phyloP scores from a whole-genome alignment of 53 echinoderm and acorn worm species.

The Henricia sp. region DNA sequence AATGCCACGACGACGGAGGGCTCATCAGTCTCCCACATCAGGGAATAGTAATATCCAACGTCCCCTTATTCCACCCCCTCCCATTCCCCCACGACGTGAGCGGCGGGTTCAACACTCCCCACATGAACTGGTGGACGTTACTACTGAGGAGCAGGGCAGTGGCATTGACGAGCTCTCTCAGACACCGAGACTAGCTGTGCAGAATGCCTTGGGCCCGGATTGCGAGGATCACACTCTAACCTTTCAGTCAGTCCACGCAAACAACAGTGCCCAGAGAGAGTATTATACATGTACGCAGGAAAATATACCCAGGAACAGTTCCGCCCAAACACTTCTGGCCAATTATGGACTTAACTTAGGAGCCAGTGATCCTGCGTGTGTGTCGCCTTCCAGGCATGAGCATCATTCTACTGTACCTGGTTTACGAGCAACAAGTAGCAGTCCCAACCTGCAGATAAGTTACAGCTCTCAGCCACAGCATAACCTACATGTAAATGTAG shows the following conservation, averaged over 20 bases:
- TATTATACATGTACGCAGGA: constrained; percentile 4
- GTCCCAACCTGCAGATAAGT: constrained; percentile 11
- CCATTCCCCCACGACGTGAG: constrained; percentile 41
- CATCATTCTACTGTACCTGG: constrained; percentile 16
- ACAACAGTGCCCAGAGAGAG: constrained; percentile 28
- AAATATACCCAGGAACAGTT: constrained; percentile 32
- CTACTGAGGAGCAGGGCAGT: background rate
- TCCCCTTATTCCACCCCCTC: constrained; percentile 43
- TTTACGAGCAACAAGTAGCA: constrained; percentile 40
- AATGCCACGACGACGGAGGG: constrained; percentile 26
- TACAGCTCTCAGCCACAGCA: background rate
- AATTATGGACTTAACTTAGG: constrained; percentile 55
- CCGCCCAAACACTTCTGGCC: constrained; percentile 33
- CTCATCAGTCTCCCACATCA: background rate
- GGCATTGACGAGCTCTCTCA: background rate
- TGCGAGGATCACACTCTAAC: constrained; percentile 40
- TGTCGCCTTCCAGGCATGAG: background rate
- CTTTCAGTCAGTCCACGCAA: constrained; percentile 31
- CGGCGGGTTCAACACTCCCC: background rate
- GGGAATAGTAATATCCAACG: background rate
- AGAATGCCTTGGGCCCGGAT: constrained; percentile 32
- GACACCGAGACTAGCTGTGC: background rate
- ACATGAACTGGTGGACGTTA: constrained; percentile 14
- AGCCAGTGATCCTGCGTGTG: background rate
- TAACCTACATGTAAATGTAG: background rate